These are phyloP conservation scores for Corapipo altera DNA, from an alignment of 2,113 vertebrate genomes.

Conservation along the genomic window DNA sequence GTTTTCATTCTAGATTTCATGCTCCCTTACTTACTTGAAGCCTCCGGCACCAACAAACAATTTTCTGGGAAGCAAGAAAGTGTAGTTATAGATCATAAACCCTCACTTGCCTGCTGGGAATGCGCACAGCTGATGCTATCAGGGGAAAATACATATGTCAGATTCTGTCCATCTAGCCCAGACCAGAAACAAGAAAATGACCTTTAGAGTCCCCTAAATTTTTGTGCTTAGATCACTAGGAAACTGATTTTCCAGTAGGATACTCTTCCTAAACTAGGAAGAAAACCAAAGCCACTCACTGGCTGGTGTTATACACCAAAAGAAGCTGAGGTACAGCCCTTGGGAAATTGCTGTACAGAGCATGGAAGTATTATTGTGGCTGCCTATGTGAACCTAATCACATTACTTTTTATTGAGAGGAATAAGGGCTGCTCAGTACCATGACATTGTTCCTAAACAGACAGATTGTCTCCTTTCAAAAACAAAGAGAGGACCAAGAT, in stretches of 20 bases:
- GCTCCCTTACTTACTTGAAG: slow-evolving; percentile 10
- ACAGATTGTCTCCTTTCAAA: background rate
- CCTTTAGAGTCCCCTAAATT: background rate
- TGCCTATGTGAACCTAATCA: background rate
- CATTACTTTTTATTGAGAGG: background rate
- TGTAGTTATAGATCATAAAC: slow-evolving; percentile 32
- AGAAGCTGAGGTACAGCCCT: background rate
- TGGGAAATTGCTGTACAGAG: background rate
- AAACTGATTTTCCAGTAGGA: background rate
- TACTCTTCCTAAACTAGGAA: background rate
- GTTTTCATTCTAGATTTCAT: background rate
- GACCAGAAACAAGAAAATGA: slow-evolving; percentile 8
- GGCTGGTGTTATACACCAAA: background rate
- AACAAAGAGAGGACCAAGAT: background rate
- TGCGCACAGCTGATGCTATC: slow-evolving; percentile 10
- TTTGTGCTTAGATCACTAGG: background rate
- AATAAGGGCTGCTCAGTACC: background rate
- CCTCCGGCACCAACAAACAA: slow-evolving; percentile 9
- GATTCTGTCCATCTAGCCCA: background rate
- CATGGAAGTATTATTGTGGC: background rate
- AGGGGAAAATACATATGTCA: background rate
- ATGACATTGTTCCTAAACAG: background rate
- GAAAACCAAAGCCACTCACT: background rate
- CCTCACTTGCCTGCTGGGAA: slow-evolving; percentile 5
- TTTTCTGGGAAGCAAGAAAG: background rate